Evolutionary conservation across 1,140 invertebrate species (phyloP).

Genomic region (Pseudomyrmex pallidus): DNA sequence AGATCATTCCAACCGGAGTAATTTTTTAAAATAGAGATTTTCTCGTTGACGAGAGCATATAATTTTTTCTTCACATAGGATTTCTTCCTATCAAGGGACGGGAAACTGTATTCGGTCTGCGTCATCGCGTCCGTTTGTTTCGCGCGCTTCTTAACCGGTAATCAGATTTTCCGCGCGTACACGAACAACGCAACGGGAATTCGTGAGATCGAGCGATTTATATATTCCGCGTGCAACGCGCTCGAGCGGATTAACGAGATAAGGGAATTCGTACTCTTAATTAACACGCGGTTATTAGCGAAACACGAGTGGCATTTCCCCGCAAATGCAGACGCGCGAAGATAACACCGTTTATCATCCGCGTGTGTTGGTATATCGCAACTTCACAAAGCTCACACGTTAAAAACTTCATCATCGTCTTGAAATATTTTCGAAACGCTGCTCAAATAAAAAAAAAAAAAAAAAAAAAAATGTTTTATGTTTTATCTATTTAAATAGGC

Average conservation of each 20-base stretch:
- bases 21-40: too few species aligned
- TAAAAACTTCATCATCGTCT: background rate
- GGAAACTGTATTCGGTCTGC: constrained; percentile 25
- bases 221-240: constrained; percentile 21
- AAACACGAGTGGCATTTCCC: constrained; percentile 23
- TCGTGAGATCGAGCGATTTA: constrained; percentile 21
- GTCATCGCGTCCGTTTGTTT: constrained; percentile 29
- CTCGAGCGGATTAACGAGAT: constrained; percentile 45
- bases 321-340: constrained; percentile 15
- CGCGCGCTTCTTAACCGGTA: constrained; percentile 40
- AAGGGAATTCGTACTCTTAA: constrained; percentile 34
- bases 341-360: background rate
- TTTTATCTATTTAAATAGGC: constrained; percentile 67
- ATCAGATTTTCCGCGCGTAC: constrained; percentile 39
- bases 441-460: too few species aligned
- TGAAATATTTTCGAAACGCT: background rate
- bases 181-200: constrained; percentile 24
- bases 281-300: constrained; percentile 38
- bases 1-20: too few species aligned
- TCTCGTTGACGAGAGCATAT: too few species aligned
- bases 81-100: background rate
- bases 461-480: background rate
- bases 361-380: too few species aligned
- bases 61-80: too few species aligned
- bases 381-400: background rate